Evolutionary conservation across 2,888 invertebrate species (phyloP).

Genomic region (Conchocele bisecta): DNA sequence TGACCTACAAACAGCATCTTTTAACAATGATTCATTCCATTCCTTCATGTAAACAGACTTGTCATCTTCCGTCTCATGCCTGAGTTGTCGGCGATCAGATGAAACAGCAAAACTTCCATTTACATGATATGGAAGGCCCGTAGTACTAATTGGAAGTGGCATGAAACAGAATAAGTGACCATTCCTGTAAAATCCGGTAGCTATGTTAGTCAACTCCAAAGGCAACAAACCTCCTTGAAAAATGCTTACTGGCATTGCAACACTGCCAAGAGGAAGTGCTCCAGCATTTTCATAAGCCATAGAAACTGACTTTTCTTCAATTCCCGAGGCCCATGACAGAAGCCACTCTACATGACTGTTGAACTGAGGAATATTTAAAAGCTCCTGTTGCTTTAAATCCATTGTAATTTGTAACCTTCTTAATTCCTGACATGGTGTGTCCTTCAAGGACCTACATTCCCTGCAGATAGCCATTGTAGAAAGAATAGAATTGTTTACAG

Average conservation of each 20-base stretch:
- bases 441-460: no score
- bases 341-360: constrained; percentile 44
- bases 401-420: no score
- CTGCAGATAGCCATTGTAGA: no score
- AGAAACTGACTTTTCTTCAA: neutral
- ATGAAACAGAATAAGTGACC: constrained; percentile 76
- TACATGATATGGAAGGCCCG: constrained; percentile 72
- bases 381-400: no score
- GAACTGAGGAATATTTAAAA: no score
- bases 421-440: no score
- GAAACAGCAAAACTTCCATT: constrained; percentile 78
- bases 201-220: constrained; percentile 1
- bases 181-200: constrained; percentile 58
- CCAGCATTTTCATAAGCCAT: constrained; percentile 19
- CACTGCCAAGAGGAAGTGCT: constrained; percentile 65
- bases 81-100: constrained; percentile 73
- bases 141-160: constrained; percentile 73
- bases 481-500: neutral
- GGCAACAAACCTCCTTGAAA: neutral
- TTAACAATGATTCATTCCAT: constrained; percentile 58
- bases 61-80: constrained; percentile 71
- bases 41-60: constrained; percentile 37
- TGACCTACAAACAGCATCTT: constrained; percentile 48
- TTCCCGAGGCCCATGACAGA: constrained; percentile 53
- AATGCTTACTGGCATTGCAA: constrained; percentile 65